Conservation (phyloP, 2,113 vertebrate species). For the Oenanthe oenanthe region DNA sequence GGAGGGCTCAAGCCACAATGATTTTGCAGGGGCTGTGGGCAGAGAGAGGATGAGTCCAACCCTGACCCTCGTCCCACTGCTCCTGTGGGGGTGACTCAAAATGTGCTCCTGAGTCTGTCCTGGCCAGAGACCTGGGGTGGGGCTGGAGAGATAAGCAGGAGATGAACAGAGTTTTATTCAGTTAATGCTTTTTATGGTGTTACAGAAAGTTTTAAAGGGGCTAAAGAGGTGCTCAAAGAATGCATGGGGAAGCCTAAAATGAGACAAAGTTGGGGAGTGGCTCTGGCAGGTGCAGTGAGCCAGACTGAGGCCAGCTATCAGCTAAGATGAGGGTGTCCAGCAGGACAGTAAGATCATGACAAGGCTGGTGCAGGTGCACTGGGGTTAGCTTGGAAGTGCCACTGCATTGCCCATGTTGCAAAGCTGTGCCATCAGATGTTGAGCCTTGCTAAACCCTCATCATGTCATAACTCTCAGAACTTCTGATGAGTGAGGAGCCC, state of each 20-base stretch:
- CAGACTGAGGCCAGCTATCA: background rate
- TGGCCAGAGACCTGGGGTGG: background rate
- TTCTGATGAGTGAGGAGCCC: background rate
- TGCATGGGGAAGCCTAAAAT: background rate
- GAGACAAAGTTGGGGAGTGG: background rate
- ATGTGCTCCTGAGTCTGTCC: background rate
- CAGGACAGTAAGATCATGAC: fast-evolving
- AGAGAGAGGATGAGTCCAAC: background rate
- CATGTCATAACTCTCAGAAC: background rate
- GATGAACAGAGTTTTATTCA: background rate
- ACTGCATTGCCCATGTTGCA: fast-evolving
- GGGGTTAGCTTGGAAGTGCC: background rate
- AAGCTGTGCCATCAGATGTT: background rate
- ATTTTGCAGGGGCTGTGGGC: background rate
- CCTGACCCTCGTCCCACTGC: background rate
- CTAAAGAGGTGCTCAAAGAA: background rate
- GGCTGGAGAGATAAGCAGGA: background rate
- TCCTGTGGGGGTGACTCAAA: background rate
- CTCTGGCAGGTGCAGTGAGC: background rate
- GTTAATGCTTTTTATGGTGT: background rate
- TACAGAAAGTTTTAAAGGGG: background rate
- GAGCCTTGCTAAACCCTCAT: background rate
- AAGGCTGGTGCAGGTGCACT: fast-evolving
- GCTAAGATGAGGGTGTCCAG: background rate
- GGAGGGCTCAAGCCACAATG: fast-evolving